Base-by-base conservation (phyloP, 2,113 vertebrate species). In the Corapipo altera region DNA sequence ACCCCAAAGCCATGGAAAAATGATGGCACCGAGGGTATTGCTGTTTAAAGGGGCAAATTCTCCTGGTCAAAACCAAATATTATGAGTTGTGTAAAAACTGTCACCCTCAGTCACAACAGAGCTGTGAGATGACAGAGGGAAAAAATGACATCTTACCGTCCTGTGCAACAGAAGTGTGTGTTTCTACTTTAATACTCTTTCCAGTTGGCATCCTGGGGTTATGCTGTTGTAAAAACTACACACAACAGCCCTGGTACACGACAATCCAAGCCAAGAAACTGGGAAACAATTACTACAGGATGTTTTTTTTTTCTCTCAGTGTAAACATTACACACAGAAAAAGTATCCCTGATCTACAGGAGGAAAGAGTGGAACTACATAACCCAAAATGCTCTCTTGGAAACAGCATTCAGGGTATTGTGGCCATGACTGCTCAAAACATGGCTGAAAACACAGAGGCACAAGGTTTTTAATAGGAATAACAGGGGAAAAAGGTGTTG, bases 271-370 rank as follows among this genome's bases (percentile, higher is more conserved):
- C 91, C 87, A 92, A 91, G 70, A 78, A 54, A 88, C 22, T 2
- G 16, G 81, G 81, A 86, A 92, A 78, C 78, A 79, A 91, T 72
- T 80, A 37, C n/a, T 35, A 44, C 89, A 88, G 94, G 84, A 91
- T 96, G 80, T 20, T 23, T 21, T 51, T 51, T 70, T 96, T 67
- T 70, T 54, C 58, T 9, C 89, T 75, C 49, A 28, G 5, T 52
- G 82, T 85, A 94, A 97, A 93, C 92, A 89, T 65, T 51, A 55
- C 70, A 52, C 27, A 64, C 73, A 55, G 61, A 77, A 66, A 15
- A 67, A 82, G 8, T 52, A 84, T n/a, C 74, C 57, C 89, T 62
- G 61, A 41, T 85, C 61, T 62, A 19, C 66, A 78, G 84, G 81
- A 94, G 87, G 81, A 89, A 69, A 70, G 49, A 2, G 18, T 72